Base-by-base conservation (phyloP, 2,113 vertebrate species). In the Aleadryas rufinucha region DNA sequence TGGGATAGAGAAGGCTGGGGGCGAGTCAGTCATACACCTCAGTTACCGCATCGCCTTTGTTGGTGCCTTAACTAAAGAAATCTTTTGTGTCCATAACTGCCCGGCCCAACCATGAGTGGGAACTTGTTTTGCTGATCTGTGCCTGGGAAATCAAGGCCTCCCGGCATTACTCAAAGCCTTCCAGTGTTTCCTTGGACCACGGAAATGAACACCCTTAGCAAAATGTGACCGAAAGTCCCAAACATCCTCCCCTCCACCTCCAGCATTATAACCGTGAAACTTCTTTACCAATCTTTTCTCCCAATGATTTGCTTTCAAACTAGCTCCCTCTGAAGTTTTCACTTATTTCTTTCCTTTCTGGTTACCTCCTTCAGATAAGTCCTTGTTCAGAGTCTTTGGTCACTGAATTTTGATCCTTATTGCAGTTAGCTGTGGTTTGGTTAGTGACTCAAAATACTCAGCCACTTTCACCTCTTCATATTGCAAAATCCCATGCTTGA, bases 391-490 rank as follows among this genome's bases (percentile, higher is more conserved):
- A 35, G 31, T 70, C 41, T 63, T 27, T 19, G 27, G 31, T 16
- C 49, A 15, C 52, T n/a, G 30, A 66, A 71, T 94, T 91, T 84
- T 3, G 3, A 64, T 87, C 64, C 60, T 72, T 69, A 11, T 11
- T 60, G 23, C 23, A 79, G 41, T 44, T 54, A 64, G 56, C 75
- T 64, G 41, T 22, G 50, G 56, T 89, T 91, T 89, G 72, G 64
- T 91, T 74, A 60, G 56, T 91, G 92, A 79, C 84, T 89, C 77
- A 84, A 78, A 94, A 69, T 45, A 74, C 74, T 35, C 81, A 82
- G 44, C 78, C 61, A 26, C 90, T 93, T 85, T 64, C 45, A 41
- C 66, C 65, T 47, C 83, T 93, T 69, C 53, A 3, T 18, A 3
- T 92, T 95, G 87, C 93, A 93, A 94, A 95, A 94, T 18, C 49